Conservation (phyloP, 30 jellyfish, hydroid and myxozoan species). For the Aurelia aurita complex sp. Pacific region DNA sequence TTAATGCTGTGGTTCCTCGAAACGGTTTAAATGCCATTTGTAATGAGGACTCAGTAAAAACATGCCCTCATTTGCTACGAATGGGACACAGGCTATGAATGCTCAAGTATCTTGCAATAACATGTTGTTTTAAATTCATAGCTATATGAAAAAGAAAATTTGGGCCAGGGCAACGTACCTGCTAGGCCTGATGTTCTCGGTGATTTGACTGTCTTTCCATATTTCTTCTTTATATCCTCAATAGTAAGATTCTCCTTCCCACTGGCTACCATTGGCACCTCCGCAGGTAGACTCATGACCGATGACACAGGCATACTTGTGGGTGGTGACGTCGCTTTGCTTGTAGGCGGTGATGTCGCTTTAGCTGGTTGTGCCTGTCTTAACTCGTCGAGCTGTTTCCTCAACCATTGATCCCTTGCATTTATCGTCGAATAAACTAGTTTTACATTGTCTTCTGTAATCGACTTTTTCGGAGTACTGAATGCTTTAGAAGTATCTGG, state of each 20-base stretch:
- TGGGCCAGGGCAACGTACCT: slow-evolving; percentile 13
- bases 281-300: neutral
- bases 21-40: too few species aligned
- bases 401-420: slow-evolving; percentile 85
- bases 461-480: slow-evolving; percentile 37
- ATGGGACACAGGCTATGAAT: too few species aligned
- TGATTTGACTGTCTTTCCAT: slow-evolving; percentile 48
- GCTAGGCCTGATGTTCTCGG: slow-evolving; percentile 6
- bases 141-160: too few species aligned
- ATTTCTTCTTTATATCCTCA: slow-evolving; percentile 50
- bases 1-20: too few species aligned
- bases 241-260: slow-evolving; percentile 33
- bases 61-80: too few species aligned
- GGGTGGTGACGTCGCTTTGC: too few species aligned
- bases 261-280: neutral
- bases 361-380: slow-evolving; percentile 43
- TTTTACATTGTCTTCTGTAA: slow-evolving; percentile 47
- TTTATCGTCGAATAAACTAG: slow-evolving; percentile 67
- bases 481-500: slow-evolving; percentile 20
- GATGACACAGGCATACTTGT: neutral
- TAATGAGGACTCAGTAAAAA: too few species aligned
- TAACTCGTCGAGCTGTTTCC: slow-evolving; percentile 70
- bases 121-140: too few species aligned
- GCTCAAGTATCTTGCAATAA: too few species aligned
- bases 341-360: neutral